These are phyloP conservation scores for Takifugu flavidus DNA, from an alignment of 2,113 vertebrate genomes.

Conservation along the genomic window DNA sequence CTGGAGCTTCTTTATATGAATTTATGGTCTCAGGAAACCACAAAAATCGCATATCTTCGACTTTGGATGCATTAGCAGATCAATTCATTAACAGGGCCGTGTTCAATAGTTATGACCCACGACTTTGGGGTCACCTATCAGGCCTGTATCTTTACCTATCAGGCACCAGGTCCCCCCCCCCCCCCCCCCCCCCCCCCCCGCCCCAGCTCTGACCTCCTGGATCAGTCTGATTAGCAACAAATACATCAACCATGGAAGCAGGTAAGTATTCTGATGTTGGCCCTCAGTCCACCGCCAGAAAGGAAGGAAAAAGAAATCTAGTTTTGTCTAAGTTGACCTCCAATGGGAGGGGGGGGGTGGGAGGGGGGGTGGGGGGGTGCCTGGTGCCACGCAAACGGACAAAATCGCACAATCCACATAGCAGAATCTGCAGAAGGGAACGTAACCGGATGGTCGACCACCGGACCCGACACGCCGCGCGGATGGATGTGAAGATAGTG, in stretches of 20 bases:
- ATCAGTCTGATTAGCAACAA: conserved; percentile 77
- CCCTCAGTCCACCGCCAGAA: conserved; percentile 65
- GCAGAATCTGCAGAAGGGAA: conserved; percentile 7
- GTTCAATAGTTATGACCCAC: conserved; percentile 50
- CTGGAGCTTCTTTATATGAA: background rate
- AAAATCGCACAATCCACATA: background rate
- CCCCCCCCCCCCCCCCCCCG: conserved; percentile 66
- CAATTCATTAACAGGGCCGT: conserved; percentile 56
- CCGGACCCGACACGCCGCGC: conserved; percentile 3
- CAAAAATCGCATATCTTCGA: background rate
- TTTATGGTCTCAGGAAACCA: background rate
- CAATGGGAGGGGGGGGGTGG: too few relatives aligned
- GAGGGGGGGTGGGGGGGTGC: too few relatives aligned
- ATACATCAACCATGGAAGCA: conserved; percentile 45
- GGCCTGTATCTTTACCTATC: conserved; percentile 72
- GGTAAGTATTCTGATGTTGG: conserved; percentile 81
- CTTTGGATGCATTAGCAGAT: conserved; percentile 45
- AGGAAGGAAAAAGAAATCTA: conserved; percentile 34
- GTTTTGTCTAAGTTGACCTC: conserved; percentile 61
- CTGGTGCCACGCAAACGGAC: conserved; percentile 10
- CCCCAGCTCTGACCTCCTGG: conserved; percentile 75
- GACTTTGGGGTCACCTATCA: conserved; percentile 56
- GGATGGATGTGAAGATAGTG: conserved; percentile 14
- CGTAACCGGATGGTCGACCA: conserved; percentile 22
- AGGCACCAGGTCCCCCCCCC: too few relatives aligned